Percentiles rank a stretch among this genome's conserved stretches.
These are phyloP conservation scores for Microtus ochrogaster DNA, from an alignment of 2,113 vertebrate species.

Conservation along the genomic window DNA sequence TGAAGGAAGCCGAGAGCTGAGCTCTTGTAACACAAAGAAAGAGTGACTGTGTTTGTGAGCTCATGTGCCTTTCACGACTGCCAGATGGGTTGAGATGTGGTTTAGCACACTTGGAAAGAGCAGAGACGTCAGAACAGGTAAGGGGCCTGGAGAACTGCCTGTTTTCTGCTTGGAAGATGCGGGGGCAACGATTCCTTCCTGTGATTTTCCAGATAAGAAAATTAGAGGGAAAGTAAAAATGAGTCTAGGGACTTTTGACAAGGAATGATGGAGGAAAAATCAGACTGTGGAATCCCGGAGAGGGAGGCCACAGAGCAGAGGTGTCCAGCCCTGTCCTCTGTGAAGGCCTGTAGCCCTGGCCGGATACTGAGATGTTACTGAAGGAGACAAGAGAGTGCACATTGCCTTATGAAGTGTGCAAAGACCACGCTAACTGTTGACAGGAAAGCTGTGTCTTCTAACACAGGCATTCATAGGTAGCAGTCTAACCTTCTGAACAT, in stretches of 20 bases:
- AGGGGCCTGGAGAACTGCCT: fast-evolving
- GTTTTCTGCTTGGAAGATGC: not conserved
- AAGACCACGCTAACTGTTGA: too few species aligned
- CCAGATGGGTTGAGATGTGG: too few species aligned
- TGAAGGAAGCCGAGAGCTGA: not conserved
- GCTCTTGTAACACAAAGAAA: not conserved
- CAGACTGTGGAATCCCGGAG: not conserved
- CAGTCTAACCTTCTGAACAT: not conserved
- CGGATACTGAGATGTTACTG: too few species aligned
- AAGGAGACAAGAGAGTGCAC: not conserved
- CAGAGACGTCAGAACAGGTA: not conserved
- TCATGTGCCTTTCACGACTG: too few species aligned
- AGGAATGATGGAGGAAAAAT: too few species aligned
- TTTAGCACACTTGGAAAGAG: not conserved
- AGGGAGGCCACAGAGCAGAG: not conserved
- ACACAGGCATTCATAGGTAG: too few species aligned
- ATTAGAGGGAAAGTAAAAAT: not conserved
- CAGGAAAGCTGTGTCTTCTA: not conserved
- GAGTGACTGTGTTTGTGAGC: fast-evolving
- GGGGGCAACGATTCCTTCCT: not conserved
- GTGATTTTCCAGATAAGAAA: not conserved
- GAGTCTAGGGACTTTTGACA: not conserved
- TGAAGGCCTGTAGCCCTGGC: not conserved
- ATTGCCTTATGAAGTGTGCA: not conserved
- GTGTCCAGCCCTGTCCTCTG: too few species aligned